Evolutionary conservation across 2,113 vertebrate genomes (phyloP).

Genomic region (Gopherus evgoodei): DNA sequence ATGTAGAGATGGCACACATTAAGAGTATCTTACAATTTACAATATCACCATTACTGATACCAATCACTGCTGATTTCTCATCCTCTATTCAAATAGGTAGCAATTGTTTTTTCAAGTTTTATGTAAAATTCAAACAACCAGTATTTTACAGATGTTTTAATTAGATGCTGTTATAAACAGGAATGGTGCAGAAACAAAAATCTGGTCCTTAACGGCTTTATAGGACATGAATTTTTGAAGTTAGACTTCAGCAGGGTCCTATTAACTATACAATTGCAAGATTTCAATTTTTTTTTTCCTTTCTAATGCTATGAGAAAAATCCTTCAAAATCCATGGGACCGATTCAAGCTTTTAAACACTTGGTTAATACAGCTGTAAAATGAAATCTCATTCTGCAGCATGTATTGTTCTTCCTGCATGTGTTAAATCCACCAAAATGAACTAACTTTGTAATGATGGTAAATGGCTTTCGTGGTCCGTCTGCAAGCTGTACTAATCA

Average conservation of each 20-base stretch:
- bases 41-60: constrained; percentile 65
- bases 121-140: constrained; percentile 81
- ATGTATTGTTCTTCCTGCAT: constrained; percentile 42
- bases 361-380: constrained; percentile 77
- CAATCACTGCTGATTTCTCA: constrained; percentile 50
- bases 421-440: constrained; percentile 46
- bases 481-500: constrained; percentile 76
- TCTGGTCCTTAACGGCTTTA: constrained; percentile 73
- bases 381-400: constrained; percentile 69
- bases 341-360: constrained; percentile 75
- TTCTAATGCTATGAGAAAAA: constrained; percentile 68
- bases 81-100: constrained; percentile 65
- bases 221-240: constrained; percentile 74
- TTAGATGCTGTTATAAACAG: constrained; percentile 84
- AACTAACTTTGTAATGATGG: constrained; percentile 69
- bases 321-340: constrained; percentile 72
- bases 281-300: constrained; percentile 71
- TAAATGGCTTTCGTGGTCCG: constrained; percentile 70
- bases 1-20: neutral
- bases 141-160: constrained; percentile 85
- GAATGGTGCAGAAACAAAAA: constrained; percentile 76
- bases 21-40: constrained; percentile 71
- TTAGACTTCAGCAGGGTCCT: constrained; percentile 74
- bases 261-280: constrained; percentile 76
- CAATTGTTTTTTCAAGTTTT: constrained; percentile 73